Evolutionary conservation across 2,113 vertebrate genomes (phyloP), one percentile per base, ranked within the genome.

Genomic region (Entosphenus tridentatus): DNA sequence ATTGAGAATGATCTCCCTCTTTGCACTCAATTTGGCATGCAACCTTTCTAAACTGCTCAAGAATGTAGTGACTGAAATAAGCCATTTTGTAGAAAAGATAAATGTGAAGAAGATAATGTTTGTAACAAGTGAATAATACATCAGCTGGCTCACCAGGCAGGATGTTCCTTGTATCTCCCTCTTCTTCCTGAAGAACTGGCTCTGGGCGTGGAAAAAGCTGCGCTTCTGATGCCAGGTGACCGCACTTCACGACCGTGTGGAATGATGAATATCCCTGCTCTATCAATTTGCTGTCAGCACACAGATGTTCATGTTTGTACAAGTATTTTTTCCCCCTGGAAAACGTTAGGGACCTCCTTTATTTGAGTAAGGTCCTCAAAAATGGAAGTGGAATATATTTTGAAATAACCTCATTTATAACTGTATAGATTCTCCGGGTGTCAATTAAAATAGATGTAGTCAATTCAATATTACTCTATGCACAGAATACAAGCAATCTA

Each of bases 171-270:
- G 92, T 90, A 67, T 98, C 92, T 62, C 95, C 85, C 74, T 98
- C 90, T 69, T 97, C 89, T 74, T 98, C 93, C 73, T 89, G 77
- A 55, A 89, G 71, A 13, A 98, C 81, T 14, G 88, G 87, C 70
- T 97, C 93, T 62, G 93, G 93, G 65, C 92, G 86, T 72, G 93
- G 93, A 77, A 98, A 98, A 59, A 95, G 89, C 78, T 98, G 93
- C 70, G 96, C 92, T 8, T 98, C 91, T 57, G 93, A 90, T 0
- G 88, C 83, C 71, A 95, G 76, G 77, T 97, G 88, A 70, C 93
- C 93, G 72, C 93, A 98, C 73, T 89, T 89, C 74, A 98, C 80
- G 54, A 88, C 83, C 18, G 93, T 90, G 3, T 95, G 89, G 81
- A 98, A 95, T 9, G 93, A 88, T 2, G 87, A 87, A 70, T 96